phyloP scores from a whole-genome alignment of 2,113 vertebrate genomes.

The Pseudopipra pipra region DNA sequence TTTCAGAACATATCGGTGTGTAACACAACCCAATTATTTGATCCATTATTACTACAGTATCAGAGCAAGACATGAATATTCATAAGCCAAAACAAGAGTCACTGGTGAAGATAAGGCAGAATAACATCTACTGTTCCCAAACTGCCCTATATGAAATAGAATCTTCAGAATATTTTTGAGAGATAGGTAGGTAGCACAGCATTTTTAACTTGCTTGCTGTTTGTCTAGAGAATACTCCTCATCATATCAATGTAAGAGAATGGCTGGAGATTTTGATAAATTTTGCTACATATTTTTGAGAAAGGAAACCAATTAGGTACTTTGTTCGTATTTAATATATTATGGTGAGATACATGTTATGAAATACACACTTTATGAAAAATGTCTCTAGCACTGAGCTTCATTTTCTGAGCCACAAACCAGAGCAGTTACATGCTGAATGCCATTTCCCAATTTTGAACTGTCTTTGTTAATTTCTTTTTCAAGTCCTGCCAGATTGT shows the following conservation, averaged over 20 bases:
- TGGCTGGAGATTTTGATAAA: neutral
- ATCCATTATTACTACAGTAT: neutral
- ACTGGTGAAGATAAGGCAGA: neutral
- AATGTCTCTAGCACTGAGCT: neutral
- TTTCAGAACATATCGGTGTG: neutral
- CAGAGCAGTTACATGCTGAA: neutral
- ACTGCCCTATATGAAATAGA: neutral
- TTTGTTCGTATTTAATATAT: neutral
- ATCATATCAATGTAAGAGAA: neutral
- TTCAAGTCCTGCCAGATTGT: slow-evolving; percentile 44
- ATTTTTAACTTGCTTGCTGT: neutral
- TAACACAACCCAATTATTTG: neutral
- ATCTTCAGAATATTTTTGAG: neutral
- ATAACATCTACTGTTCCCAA: neutral
- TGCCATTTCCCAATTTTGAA: slow-evolving; percentile 1
- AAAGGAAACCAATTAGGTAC: neutral
- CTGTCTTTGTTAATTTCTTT: slow-evolving; percentile 41
- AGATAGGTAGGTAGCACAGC: neutral
- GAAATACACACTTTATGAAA: neutral
- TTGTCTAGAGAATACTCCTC: neutral
- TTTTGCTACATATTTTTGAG: neutral
- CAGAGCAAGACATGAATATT: neutral
- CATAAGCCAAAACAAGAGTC: neutral
- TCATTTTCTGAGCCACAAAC: neutral
- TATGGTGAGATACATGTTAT: neutral